These are phyloP conservation scores for Limonius californicus DNA, from an alignment of 1,140 invertebrate genomes.

Conservation along the genomic window DNA sequence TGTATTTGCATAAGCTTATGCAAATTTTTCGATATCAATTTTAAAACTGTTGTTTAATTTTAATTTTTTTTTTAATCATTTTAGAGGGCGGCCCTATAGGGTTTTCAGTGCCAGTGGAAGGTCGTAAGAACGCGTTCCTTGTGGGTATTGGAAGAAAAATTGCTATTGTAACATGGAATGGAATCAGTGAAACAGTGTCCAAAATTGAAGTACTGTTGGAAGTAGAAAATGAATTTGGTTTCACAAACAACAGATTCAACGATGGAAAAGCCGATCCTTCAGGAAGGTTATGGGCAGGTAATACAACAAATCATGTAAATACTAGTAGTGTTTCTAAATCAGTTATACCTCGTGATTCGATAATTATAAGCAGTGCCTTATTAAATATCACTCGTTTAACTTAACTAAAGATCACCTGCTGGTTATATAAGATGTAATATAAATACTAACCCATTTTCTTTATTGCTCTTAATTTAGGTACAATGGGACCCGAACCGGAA, in stretches of 20 bases:
- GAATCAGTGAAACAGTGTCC: constrained; percentile 33
- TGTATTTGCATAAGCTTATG: neutral
- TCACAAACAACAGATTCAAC: constrained; percentile 64
- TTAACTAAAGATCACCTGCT: no score
- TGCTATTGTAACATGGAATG: constrained; percentile 62
- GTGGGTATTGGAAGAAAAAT: constrained; percentile 58
- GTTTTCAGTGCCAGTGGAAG: constrained; percentile 61
- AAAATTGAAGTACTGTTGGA: constrained; percentile 25
- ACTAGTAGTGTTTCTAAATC: no score
- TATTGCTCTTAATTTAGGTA: constrained; percentile 22
- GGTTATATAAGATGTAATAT: no score
- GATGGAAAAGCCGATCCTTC: constrained; percentile 80
- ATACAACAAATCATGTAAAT: no score
- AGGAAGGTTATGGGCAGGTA: constrained; percentile 65
- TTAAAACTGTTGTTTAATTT: neutral
- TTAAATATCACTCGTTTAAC: no score
- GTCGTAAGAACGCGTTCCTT: constrained; percentile 56
- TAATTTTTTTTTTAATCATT: neutral
- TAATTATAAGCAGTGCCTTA: no score
- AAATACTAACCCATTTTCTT: no score
- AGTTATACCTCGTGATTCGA: no score
- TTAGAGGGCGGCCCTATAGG: constrained; percentile 48
- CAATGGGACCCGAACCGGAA: constrained; percentile 25
- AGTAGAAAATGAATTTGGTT: constrained; percentile 26
- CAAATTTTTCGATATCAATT: neutral